Evolutionary conservation across 2,888 invertebrate genomes (phyloP).

Genomic region (Dicyrtomina minuta): DNA sequence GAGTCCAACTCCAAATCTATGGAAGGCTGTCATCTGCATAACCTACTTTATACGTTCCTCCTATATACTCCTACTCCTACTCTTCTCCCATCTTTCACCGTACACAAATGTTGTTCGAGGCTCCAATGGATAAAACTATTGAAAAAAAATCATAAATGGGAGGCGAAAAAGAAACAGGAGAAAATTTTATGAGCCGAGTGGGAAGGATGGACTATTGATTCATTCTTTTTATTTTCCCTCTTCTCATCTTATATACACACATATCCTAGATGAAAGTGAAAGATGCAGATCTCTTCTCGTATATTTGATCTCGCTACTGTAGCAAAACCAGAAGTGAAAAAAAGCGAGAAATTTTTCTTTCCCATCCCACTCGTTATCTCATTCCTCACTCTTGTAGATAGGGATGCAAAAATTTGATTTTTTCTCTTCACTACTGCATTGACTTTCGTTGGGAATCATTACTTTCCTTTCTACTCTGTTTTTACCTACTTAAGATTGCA

Average conservation of each 20-base stretch:
- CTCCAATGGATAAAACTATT: not conserved
- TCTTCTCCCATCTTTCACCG: not conserved
- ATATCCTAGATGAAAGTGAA: not conserved
- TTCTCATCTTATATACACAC: not conserved
- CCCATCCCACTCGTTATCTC: not conserved
- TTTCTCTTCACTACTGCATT: not conserved
- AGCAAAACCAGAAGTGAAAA: too few species aligned
- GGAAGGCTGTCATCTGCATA: slow-evolving; percentile 16
- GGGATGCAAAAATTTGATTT: too few species aligned
- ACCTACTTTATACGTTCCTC: slow-evolving; percentile 16
- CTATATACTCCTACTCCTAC: slow-evolving; percentile 1
- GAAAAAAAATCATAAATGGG: slow-evolving; percentile 12
- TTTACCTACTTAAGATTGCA: too few species aligned
- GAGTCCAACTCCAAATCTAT: slow-evolving; percentile 1
- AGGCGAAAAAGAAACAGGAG: slow-evolving; percentile 1
- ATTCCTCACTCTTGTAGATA: too few species aligned
- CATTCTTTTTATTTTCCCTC: slow-evolving; percentile 11
- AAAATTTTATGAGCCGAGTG: slow-evolving; percentile 7
- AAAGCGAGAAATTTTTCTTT: not conserved
- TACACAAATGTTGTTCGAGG: too few species aligned
- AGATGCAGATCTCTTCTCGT: not conserved
- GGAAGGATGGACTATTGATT: slow-evolving; percentile 15
- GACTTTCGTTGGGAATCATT: not conserved
- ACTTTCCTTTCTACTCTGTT: not conserved
- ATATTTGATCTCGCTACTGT: too few species aligned